Evolutionary conservation across 2,797 vertebrate genomes (phyloP), one percentile per base, ranked within the genome.

Genomic region (Acomys russatus): DNA sequence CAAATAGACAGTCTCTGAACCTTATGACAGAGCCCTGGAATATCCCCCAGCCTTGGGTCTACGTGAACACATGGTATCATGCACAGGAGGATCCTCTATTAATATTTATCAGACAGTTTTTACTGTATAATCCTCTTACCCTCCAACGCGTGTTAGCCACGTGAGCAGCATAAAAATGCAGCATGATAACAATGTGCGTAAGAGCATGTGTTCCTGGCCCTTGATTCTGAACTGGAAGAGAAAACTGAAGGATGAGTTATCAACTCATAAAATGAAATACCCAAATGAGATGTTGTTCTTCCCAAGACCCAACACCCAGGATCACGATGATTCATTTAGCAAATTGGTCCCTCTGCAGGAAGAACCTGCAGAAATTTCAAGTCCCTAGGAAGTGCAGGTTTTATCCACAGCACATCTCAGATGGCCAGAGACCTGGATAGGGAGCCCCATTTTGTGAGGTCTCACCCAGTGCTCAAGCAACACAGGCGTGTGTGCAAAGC

Each of bases 221-320:
- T 95, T 84, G 85, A 88, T 94, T 96, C 66, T 44, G 89, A 95
- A 88, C 71, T 23, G 2, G 59, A 63, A 96, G 96, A 95, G 90
- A 88, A 96, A 96, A 95, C 64, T 92, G 94, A 97, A 97, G 90
- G 96, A 97, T 66, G 92, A 96, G 20, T 51, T 86, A 70, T 92
- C 74, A 92, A 74, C 61, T 97, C 94, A 83, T 91, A 85, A 97
- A 97, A 95, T 88, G 66, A 97, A 97, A 97, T 38, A 83, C 35
- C 76, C 79, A 94, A 97, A 96, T 95, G 91, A 97, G 88, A 97
- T 91, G 93, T 92, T 66, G 66, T 87, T 91, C 85, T 89, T 90
- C 73, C 79, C 1, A 6, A 92, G 77, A 23, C 76, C 63, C 63
- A 68, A 44, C 38, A 56, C 35, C 70, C 61, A 70, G 54, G 61